Conservation (phyloP, 2,113 vertebrate genomes). For the Labeo catla region DNA sequence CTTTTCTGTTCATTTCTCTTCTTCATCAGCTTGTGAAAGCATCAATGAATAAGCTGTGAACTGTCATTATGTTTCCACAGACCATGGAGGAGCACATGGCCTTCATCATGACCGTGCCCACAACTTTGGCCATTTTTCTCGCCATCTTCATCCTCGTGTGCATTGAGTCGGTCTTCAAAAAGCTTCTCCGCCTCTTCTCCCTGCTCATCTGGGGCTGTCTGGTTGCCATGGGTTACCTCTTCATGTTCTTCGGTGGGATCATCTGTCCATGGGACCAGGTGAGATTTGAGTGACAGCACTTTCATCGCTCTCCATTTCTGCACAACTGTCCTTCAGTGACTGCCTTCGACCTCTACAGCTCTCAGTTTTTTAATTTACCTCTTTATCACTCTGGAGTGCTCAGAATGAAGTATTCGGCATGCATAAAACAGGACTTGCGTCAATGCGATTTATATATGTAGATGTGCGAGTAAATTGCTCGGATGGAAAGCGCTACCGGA, state of each 20-base stretch:
- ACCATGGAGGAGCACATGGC: slow-evolving; percentile 91
- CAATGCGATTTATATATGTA: background rate
- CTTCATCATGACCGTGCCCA: slow-evolving; percentile 94
- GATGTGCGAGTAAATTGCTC: slow-evolving; percentile 15
- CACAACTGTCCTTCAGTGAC: background rate
- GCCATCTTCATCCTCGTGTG: slow-evolving; percentile 97
- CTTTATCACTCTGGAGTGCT: background rate
- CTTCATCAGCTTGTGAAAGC: background rate
- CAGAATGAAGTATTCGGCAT: background rate
- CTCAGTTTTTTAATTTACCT: background rate
- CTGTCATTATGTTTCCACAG: slow-evolving; percentile 68
- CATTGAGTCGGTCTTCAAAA: slow-evolving; percentile 93
- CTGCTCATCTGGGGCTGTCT: slow-evolving; percentile 94
- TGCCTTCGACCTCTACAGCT: background rate
- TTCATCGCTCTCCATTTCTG: slow-evolving; percentile 15
- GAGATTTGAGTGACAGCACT: slow-evolving; percentile 50
- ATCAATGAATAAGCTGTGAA: background rate
- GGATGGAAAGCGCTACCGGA: background rate
- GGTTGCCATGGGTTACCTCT: slow-evolving; percentile 97
- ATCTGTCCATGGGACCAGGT: slow-evolving; percentile 99
- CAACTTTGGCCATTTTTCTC: slow-evolving; percentile 94
- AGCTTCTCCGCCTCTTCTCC: slow-evolving; percentile 92
- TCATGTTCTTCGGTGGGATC: slow-evolving; percentile 95
- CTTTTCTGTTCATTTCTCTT: background rate
- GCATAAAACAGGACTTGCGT: background rate